A percentile compares a stretch with the other conserved stretches of the same genome.
phyloP scores from a whole-genome alignment of 2,113 vertebrate genomes.

The Dissostichus mawsoni region DNA sequence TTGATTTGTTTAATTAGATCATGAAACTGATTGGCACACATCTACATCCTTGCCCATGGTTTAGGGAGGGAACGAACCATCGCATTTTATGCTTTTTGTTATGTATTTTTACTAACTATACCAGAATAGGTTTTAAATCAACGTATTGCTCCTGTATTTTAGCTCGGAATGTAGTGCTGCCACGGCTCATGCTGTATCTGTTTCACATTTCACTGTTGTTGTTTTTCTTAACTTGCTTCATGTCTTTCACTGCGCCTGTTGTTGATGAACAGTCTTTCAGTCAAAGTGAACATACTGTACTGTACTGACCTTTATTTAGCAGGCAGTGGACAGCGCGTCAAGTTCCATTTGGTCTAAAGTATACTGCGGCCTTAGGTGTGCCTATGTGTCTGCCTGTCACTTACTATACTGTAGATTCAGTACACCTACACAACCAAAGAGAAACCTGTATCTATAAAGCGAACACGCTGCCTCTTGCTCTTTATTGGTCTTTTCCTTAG shows the following conservation, averaged over 20 bases:
- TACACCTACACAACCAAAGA: conserved; percentile 31
- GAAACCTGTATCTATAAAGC: conserved; percentile 42
- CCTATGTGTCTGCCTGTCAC: conserved; percentile 1
- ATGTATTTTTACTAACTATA: not conserved
- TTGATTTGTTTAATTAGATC: not conserved
- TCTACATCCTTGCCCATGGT: not conserved
- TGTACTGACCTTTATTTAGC: conserved; percentile 23
- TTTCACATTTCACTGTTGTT: conserved; percentile 24
- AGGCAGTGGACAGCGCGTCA: conserved; percentile 2
- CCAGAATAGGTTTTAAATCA: conserved; percentile 2
- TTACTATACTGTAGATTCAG: conserved; percentile 38
- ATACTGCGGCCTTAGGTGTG: conserved; percentile 14
- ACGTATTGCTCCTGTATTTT: not conserved
- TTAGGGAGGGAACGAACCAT: not conserved
- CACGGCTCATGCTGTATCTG: conserved; percentile 12
- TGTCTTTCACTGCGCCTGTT: conserved; percentile 25
- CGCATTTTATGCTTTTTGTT: not conserved
- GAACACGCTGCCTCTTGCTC: conserved; percentile 51
- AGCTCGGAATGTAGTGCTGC: conserved; percentile 6
- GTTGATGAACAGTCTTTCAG: conserved; percentile 19
- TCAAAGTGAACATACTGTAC: conserved; percentile 26
- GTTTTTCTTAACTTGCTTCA: conserved; percentile 31
- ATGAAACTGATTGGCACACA: not conserved
- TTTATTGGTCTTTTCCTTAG: conserved; percentile 37
- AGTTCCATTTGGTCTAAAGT: conserved; percentile 29